Percentiles rank a stretch among this genome's conserved stretches.
phyloP scores from a whole-genome alignment of 1,140 invertebrate genomes.

The Sycophila sp. region DNA sequence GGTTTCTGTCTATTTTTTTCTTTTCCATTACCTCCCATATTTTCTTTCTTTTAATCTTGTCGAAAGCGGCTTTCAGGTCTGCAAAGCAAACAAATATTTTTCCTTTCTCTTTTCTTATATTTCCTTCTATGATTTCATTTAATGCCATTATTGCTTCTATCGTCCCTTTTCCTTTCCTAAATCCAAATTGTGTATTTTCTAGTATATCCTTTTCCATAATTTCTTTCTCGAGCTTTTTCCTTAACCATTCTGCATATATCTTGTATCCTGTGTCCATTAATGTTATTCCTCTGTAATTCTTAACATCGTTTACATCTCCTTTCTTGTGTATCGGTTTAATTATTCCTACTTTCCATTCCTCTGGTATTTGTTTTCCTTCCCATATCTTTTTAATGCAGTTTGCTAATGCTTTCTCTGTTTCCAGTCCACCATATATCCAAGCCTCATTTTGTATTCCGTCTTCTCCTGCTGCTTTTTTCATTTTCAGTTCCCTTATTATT shows the following conservation, averaged over 20 bases:
- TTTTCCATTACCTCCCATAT: neutral
- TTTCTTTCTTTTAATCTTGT: neutral
- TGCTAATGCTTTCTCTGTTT: no score
- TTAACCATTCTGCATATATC: neutral
- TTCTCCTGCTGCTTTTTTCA: neutral
- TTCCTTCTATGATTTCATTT: neutral
- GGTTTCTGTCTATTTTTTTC: neutral
- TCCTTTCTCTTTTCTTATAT: neutral
- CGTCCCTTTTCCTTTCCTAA: neutral
- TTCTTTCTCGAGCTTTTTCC: neutral
- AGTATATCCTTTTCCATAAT: neutral
- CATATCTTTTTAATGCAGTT: neutral
- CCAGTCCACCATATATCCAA: neutral
- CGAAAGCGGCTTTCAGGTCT: neutral
- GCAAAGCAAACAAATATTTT: neutral
- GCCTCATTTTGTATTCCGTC: neutral
- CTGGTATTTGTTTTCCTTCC: neutral
- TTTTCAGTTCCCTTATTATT: no score
- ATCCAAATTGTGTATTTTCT: no score
- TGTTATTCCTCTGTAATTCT: neutral
- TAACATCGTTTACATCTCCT: neutral
- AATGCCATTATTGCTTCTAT: neutral
- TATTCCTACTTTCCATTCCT: neutral
- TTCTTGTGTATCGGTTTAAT: conserved; percentile 27
- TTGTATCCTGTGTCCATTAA: neutral